Base-by-base conservation (phyloP, 2,888 invertebrate species). In the Nemurella pictetii region DNA sequence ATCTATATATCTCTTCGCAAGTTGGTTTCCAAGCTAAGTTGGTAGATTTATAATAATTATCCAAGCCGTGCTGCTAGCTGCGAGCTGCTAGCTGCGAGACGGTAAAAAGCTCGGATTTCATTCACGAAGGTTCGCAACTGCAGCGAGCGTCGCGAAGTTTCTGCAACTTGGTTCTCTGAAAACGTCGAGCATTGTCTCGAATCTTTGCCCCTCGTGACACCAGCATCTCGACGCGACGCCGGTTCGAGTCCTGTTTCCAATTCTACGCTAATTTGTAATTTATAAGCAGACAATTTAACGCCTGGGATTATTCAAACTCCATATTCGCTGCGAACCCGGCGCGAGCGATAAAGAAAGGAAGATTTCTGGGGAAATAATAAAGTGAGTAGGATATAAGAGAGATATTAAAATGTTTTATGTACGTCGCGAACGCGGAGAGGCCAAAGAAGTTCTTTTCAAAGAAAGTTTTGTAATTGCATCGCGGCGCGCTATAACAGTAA, bases 221-320 rank as follows among this genome's bases (percentile, higher is more conserved):
- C 85, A 32, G 74, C 84, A 30, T 35, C 30, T 15, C 35, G 9
- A n/a, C 80, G 75, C 29, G 35, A n/a, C 80, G 27, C 80, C 29
- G n/a, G n/a, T n/a, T n/a, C n/a, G 12, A 35, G 35, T 55, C 85
- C 81, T 80, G 80, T 80, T 80, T 80, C 80, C 80, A 35, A 30
- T 80, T 78, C 80, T 26, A 80, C 84, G 82, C 83, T 86, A 86
- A 86, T 86, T 86, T 86, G 86, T 86, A 86, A 86, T 86, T 86
- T 86, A 86, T 86, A 86, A 86, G 86, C 86, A 86, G 86, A 84
- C 86, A 86, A 85, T 86, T 86, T 86, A 86, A 86, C 84, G 86
- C 85, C 35, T n/a, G 82, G 85, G 86, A 86, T 86, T 86, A 86
- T 85, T 86, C 86, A 85, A 86, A 85, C 85, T 86, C n/a, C n/a